These are phyloP conservation scores for Pedicia rivosa DNA, from an alignment of 2,888 invertebrate genomes.

Conservation along the genomic window DNA sequence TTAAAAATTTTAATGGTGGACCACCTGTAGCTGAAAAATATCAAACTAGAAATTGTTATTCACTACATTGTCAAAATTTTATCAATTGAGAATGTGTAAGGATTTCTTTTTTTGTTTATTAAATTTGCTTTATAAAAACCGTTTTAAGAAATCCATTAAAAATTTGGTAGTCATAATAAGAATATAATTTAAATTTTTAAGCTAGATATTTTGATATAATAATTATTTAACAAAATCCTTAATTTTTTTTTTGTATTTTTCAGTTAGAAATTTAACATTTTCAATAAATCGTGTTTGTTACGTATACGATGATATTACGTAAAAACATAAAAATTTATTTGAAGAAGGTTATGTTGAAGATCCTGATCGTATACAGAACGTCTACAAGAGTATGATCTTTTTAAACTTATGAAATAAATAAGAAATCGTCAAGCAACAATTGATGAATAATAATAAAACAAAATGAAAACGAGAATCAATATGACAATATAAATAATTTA, in stretches of 20 bases:
- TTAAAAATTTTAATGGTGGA: conserved; percentile 41
- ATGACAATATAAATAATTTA: conserved; percentile 36
- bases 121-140: too few species aligned
- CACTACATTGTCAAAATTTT: conserved; percentile 40
- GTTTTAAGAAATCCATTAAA: too few species aligned
- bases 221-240: too few species aligned
- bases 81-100: conserved; percentile 41
- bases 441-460: conserved; percentile 46
- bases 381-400: conserved; percentile 54
- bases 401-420: conserved; percentile 42
- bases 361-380: conserved; percentile 55
- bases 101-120: conserved; percentile 6
- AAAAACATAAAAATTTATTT: conserved; percentile 51
- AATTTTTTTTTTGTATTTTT: too few species aligned
- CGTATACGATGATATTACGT: conserved; percentile 62
- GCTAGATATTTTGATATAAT: too few species aligned
- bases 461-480: conserved; percentile 47
- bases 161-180: too few species aligned
- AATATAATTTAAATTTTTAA: background rate
- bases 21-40: conserved; percentile 44
- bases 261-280: conserved; percentile 38
- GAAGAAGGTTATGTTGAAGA: conserved; percentile 67
- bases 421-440: conserved; percentile 39
- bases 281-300: conserved; percentile 52
- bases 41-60: conserved; percentile 58